Base-by-base conservation (phyloP, 2,797 vertebrate species). In the Lates japonicus region DNA sequence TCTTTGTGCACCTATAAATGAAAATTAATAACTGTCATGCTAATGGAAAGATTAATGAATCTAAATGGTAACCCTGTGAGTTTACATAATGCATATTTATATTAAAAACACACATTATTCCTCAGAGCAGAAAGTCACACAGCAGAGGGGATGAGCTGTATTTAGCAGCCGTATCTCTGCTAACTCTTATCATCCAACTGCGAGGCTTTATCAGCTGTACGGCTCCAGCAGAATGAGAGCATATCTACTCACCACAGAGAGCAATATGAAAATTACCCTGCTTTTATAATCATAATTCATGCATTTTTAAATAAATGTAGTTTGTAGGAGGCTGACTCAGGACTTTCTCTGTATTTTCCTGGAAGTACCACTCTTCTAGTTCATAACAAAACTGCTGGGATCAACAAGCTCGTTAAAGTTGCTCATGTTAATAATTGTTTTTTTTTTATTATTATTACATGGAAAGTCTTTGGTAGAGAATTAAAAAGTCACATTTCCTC, bases 21-120 rank as follows among this genome's bases (percentile, higher is more conserved):
- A 84, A 89, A 84, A 91, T 87, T 81, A 90, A 88, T 90, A 89
- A 87, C 55, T 54, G 81, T 60, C 76, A 16, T 20, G 33, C 79
- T 87, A 87, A 93, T 86, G 85, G 84, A 70, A 87, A 92, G 91
- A 92, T 90, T 86, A 93, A 91, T 91, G 88, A 85, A 78, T 87
- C 17, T 39, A 20, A 61, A 48, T 14, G 31, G 35, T 57, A 74
- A 79, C 63, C 39, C 67, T 37, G 83, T 5, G 52, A 74, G 74
- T 87, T 84, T 80, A 74, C 87, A 91, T 74, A 82, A 87, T 78
- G 80, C 88, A 51, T 85, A 88, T 92, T 92, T 91, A 92, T 88
- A 86, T 81, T 70, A 79, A 81, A 90, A 87, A 86, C 85, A 89
- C 48, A 66, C 75, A 81, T 85, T 89, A 74, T 89, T 82, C 59